Conservation (phyloP, 2,113 vertebrate genomes). For the Corydoras maculifer region DNA sequence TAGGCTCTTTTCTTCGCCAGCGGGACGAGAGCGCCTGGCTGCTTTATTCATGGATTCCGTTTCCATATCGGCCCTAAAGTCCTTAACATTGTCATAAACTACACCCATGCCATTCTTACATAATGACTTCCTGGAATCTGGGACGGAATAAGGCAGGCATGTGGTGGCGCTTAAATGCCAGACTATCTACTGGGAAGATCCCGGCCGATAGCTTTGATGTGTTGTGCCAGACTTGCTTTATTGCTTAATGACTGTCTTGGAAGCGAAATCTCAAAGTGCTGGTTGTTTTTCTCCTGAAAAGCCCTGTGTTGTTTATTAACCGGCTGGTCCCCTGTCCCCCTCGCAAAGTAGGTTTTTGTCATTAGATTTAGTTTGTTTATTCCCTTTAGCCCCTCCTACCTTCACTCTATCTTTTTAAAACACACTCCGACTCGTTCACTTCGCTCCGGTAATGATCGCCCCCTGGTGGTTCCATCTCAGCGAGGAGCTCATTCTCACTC, state of each 20-base stretch:
- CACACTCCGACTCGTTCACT: no score
- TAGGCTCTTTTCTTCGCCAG: not conserved
- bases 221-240: conserved; percentile 9
- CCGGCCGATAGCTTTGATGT: conserved; percentile 16
- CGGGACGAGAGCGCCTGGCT: conserved; percentile 48
- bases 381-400: no score
- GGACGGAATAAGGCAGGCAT: conserved; percentile 35
- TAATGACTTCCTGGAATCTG: conserved; percentile 72
- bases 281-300: not conserved
- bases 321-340: no score
- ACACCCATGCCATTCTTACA: conserved; percentile 62
- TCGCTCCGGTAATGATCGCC: no score
- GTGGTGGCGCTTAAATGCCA: conserved; percentile 29
- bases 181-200: conserved; percentile 23
- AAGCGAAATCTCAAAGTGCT: conserved; percentile 3
- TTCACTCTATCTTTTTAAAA: no score
- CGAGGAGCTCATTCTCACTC: no score
- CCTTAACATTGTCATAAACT: conserved; percentile 21
- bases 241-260: conserved; percentile 18
- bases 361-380: no score
- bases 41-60: conserved; percentile 7
- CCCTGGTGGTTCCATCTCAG: no score
- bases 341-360: no score
- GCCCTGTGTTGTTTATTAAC: no score
- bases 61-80: conserved; percentile 52